Conservation (phyloP, 2,113 vertebrate species). For the Lepus europaeus region DNA sequence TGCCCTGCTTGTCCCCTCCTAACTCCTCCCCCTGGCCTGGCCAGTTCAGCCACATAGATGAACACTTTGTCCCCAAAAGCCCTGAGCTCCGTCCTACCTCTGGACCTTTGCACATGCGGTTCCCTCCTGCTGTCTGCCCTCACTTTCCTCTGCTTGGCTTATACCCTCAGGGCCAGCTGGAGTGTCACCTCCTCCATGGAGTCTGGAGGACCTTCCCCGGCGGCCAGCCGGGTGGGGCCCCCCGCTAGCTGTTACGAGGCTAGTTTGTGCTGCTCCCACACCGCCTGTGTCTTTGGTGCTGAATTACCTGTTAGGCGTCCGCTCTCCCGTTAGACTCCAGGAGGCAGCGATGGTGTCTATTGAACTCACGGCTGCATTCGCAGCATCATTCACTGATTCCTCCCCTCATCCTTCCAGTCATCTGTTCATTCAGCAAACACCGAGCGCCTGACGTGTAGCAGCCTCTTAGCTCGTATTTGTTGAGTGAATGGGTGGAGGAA, state of each 20-base stretch:
- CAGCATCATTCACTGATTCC: not conserved
- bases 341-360: conserved; percentile 35
- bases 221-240: not conserved
- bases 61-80: not conserved
- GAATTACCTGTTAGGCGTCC: not conserved
- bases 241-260: not conserved
- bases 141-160: not conserved
- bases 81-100: not conserved
- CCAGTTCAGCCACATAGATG: accelerated
- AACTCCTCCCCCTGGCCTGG: not conserved
- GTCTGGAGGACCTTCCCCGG: not conserved
- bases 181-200: not conserved
- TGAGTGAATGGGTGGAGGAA: not conserved
- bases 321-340: conserved; percentile 31
- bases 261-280: not conserved
- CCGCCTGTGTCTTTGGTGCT: not conserved
- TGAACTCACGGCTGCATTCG: conserved; percentile 1
- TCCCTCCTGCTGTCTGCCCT: not conserved
- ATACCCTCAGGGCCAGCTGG: not conserved
- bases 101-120: not conserved
- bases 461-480: not conserved
- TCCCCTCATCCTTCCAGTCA: not conserved
- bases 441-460: not conserved
- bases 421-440: not conserved
- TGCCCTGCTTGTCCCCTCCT: not conserved